Evolutionary conservation across 1,140 invertebrate species (phyloP), one percentile per base, ranked within the genome.

Genomic region (Macrosteles quadrilineatus): DNA sequence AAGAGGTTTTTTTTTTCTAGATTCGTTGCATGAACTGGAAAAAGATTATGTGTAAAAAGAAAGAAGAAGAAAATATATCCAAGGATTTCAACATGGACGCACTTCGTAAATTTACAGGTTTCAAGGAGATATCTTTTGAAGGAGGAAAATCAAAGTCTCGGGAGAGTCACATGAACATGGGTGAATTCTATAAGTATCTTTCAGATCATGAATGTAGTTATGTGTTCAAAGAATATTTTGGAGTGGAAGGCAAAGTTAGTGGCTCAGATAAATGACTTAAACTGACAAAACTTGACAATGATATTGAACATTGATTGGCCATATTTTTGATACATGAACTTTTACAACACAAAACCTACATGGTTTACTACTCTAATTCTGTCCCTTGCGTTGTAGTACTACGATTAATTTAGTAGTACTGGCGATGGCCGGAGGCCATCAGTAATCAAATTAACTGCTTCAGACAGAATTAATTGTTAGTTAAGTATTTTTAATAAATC

Each of bases 221-320:
- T 79, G 86, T 87, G 64, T 93, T 94, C 81, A 88, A 88, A 80
- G 85, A 91, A 75, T 85, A 91, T 74, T 93, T 94, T 86, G 91
- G 91, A 14, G 82, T 93, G 25, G 85, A 87, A 74, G 84, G 84
- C 14, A 82, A 80, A 76, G 67, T 36, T 36, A 14, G 32, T 6
- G 14, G 4, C 14, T 4, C 32, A 36, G 32, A 6, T 36, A 4
- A 36, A 6, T 36, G 32, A 36, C 32, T 36, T 36, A 36, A n/a
- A n/a, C n/a, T n/a, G n/a, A n/a, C n/a, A n/a, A n/a, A n/a, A n/a
- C n/a, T n/a, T n/a, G n/a, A n/a, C n/a, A n/a, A n/a, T n/a, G n/a
- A n/a, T n/a, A n/a, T n/a, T n/a, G n/a, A n/a, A n/a, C n/a, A n/a
- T n/a, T n/a, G n/a, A n/a, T n/a, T n/a, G n/a, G n/a, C n/a, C n/a